These are phyloP conservation scores for Periophthalmodon schlosseri DNA, from an alignment of 2,113 vertebrate genomes.

Conservation along the genomic window DNA sequence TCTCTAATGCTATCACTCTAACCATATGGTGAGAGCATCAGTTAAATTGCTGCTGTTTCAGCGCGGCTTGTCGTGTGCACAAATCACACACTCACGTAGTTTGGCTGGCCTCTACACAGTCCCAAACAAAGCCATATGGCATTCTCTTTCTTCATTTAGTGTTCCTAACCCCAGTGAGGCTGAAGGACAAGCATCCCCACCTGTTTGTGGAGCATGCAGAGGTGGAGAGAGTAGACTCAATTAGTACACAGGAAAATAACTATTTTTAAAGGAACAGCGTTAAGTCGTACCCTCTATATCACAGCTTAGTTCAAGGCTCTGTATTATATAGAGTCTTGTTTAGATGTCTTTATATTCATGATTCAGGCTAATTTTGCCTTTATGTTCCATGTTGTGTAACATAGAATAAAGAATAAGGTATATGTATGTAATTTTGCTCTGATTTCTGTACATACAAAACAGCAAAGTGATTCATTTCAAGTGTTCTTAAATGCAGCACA, in stretches of 20 bases:
- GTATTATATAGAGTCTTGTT: background rate
- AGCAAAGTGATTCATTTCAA: background rate
- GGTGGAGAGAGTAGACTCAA: conserved; percentile 10
- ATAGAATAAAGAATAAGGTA: no score
- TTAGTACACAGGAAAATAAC: background rate
- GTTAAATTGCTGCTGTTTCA: conserved; percentile 74
- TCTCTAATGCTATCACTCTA: conserved; percentile 72
- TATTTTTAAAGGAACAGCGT: background rate
- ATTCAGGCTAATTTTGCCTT: background rate
- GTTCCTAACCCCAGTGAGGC: conserved; percentile 37
- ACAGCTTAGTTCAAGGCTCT: no score
- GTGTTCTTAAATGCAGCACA: no score
- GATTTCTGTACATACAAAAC: background rate
- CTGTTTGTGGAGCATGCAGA: conserved; percentile 30
- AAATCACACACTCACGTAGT: conserved; percentile 42
- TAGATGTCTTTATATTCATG: background rate
- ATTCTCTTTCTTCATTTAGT: conserved; percentile 50
- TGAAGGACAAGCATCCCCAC: conserved; percentile 54
- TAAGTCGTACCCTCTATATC: no score
- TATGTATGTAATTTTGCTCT: background rate
- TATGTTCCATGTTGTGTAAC: background rate
- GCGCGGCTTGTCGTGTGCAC: conserved; percentile 43
- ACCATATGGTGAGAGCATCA: conserved; percentile 74
- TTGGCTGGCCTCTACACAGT: conserved; percentile 40
- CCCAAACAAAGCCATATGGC: conserved; percentile 67